Evolutionary conservation across 1,140 invertebrate genomes (phyloP), one percentile per base, ranked within the genome.

Genomic region (Scaptodrosophila lebanonensis): DNA sequence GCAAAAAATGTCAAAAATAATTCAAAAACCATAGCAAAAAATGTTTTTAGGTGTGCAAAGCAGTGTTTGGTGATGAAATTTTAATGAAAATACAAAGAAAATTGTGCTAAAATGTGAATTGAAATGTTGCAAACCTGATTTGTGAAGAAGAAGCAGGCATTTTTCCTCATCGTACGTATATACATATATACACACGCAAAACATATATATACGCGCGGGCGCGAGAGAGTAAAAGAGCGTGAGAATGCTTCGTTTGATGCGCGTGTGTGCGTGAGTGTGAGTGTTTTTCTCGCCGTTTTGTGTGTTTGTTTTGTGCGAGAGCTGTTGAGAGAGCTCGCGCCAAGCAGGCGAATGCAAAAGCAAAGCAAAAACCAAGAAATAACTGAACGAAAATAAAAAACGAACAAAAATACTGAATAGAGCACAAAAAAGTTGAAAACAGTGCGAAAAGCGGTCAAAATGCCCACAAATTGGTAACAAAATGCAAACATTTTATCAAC

Each of bases 321-420:
- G 42, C 16, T 6, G 3, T 3, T 25, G 22, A 50, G 52, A 47
- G 57, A 27, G 48, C 13, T 32, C 60, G 54, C 63, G 53, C 72
- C 51, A 61, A 61, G 44, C 38, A 61, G 68, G 73, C 73, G 75
- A 82, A 77, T 77, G 64, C 52, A 68, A 77, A 66, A 79, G 75
- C 73, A 77, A 77, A 77, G 73, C 73, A 77, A 77, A 76, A 77
- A 68, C 73, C 73, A 77, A 79, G 73, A 77, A 79, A 79, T 77
- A 77, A 82, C 75, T 82, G 75, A 77, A 77, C 75, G 65, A 77
- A 77, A 77, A 77, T 77, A 77, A 77, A 77, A 25, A 77, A 79
- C 73, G 16, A 47, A 47, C 51, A 62, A 56, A 62, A 62, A 62
- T 62, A 57, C 52, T 52, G 59, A 62, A 57, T 44, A 60, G 44